Conservation (phyloP, 1,140 invertebrate species). For the Diorhabda elongata region DNA sequence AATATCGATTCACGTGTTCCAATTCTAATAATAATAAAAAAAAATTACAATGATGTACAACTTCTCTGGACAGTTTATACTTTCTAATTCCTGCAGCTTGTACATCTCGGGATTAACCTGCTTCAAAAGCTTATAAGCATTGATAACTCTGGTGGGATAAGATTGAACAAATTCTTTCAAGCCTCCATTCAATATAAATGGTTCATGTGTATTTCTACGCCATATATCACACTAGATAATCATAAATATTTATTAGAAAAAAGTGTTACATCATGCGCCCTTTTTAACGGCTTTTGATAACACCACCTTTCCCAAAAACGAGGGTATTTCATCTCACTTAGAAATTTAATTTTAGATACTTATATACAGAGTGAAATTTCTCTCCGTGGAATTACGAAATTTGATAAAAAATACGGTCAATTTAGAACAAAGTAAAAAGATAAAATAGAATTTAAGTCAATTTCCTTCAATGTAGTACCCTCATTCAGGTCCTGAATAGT, state of each 20-base stretch:
- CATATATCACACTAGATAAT: conserved; percentile 69
- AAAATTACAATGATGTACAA: conserved; percentile 20
- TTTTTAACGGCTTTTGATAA: no score
- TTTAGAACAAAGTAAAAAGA: no score
- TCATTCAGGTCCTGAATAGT: no score
- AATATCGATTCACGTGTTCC: not conserved
- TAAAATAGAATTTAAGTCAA: no score
- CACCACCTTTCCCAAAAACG: no score
- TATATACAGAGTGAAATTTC: no score
- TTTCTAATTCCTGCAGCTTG: conserved; percentile 42
- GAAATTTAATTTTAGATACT: no score
- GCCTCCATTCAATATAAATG: conserved; percentile 70
- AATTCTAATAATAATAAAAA: conserved; percentile 1
- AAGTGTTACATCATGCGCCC: not conserved
- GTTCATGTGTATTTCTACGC: conserved; percentile 60
- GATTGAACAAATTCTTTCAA: conserved; percentile 75
- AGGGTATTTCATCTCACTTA: no score
- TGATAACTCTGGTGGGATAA: conserved; percentile 72
- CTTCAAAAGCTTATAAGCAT: conserved; percentile 56
- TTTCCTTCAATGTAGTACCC: no score
- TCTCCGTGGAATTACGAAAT: no score
- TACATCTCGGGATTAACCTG: conserved; percentile 47
- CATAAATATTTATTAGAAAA: conserved; percentile 21
- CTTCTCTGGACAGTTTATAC: conserved; percentile 36
- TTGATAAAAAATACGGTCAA: no score